A percentile compares a stretch with the other conserved stretches of the same genome.
Conservation (phyloP, 2,113 vertebrate species). For the Suricata suricatta region DNA sequence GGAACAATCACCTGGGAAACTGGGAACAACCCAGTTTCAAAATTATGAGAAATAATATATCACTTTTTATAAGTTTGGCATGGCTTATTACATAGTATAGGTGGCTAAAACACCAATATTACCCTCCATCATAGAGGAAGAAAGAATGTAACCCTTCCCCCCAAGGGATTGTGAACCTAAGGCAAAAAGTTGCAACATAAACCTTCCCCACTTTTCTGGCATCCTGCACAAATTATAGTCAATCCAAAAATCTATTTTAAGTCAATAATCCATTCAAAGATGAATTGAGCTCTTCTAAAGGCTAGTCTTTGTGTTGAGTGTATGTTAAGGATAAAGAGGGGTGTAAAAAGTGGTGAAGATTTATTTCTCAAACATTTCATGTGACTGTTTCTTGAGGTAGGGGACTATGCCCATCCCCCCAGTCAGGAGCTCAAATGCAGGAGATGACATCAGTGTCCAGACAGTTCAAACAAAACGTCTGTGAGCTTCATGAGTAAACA, state of each 20-base stretch:
- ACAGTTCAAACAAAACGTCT: background rate
- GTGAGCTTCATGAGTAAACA: background rate
- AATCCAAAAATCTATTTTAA: background rate
- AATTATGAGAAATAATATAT: background rate
- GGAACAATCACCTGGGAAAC: background rate
- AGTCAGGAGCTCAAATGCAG: too few relatives aligned
- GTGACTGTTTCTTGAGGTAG: background rate
- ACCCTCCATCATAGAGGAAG: background rate
- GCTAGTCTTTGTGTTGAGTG: background rate
- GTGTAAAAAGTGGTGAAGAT: background rate
- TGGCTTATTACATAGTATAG: background rate
- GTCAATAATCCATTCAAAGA: background rate
- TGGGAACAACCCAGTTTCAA: background rate
- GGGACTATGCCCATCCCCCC: background rate
- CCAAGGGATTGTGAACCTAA: background rate
- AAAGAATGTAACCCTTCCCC: background rate
- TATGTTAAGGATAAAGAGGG: background rate
- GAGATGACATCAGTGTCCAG: background rate
- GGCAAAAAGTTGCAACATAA: background rate
- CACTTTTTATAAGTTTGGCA: background rate
- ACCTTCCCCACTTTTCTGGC: background rate
- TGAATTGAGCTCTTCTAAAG: background rate
- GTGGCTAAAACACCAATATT: background rate
- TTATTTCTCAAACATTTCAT: background rate
- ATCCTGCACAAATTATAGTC: background rate